phyloP scores from a whole-genome alignment of 2,888 invertebrate species.

The Synanthedon tipuliformis region DNA sequence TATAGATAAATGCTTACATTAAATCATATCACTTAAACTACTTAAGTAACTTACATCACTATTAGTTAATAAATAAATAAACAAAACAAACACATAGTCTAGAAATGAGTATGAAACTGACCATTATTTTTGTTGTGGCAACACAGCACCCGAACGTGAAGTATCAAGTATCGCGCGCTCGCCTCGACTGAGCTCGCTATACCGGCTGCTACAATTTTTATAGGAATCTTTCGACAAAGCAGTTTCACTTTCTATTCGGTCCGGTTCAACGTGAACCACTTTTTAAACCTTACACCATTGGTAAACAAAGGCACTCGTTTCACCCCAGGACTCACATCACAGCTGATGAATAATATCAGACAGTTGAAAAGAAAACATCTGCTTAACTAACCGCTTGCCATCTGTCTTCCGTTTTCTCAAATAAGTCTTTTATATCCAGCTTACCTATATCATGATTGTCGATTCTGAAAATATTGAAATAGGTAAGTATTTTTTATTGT shows the following conservation, averaged over 20 bases:
- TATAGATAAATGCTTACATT: no score
- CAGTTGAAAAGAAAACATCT: no score
- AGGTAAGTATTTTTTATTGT: no score
- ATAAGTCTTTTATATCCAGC: no score
- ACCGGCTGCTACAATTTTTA: constrained; percentile 54
- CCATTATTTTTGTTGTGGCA: constrained; percentile 44
- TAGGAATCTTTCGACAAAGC: constrained; percentile 43
- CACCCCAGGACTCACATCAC: constrained; percentile 10
- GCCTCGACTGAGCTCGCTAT: constrained; percentile 47
- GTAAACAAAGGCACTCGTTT: constrained; percentile 36
- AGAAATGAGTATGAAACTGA: constrained; percentile 45
- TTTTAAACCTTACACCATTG: constrained; percentile 43
- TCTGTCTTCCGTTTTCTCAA: no score
- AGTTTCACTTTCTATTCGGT: constrained; percentile 65
- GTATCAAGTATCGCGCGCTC: constrained; percentile 25
- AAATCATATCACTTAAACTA: not conserved
- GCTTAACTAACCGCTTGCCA: no score
- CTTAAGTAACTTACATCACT: constrained; percentile 9
- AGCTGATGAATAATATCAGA: no score
- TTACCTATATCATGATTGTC: no score
- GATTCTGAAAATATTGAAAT: no score
- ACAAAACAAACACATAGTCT: constrained; percentile 26
- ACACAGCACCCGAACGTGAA: constrained; percentile 15
- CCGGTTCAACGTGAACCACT: constrained; percentile 53
- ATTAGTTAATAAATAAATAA: constrained; percentile 18